Conservation (phyloP, 2,888 invertebrate species). For the Protonemura montana region DNA sequence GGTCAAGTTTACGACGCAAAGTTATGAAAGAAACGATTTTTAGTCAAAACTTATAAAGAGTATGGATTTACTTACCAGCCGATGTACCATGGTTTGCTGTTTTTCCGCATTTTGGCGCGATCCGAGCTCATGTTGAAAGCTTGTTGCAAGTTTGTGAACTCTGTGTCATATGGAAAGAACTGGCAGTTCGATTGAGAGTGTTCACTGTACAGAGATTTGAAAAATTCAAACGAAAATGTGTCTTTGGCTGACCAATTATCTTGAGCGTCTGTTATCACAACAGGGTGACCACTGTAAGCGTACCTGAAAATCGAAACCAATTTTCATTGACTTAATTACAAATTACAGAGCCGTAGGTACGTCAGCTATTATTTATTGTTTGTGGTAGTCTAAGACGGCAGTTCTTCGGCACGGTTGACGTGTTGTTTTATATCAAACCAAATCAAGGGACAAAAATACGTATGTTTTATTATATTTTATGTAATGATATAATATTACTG, state of each 20-base stretch:
- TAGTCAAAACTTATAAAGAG: no score
- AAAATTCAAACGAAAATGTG: slow-evolving; percentile 73
- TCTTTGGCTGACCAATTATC: slow-evolving; percentile 80
- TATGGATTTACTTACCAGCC: slow-evolving; percentile 66
- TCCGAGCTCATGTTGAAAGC: slow-evolving; percentile 70
- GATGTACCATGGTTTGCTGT: slow-evolving; percentile 74
- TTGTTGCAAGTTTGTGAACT: slow-evolving; percentile 78
- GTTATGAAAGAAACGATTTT: no score
- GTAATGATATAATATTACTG: no score
- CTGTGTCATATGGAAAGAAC: slow-evolving; percentile 93
- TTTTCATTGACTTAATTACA: background rate
- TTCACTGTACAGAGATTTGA: slow-evolving; percentile 71
- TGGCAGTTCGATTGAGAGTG: slow-evolving; percentile 72
- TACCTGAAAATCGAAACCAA: slow-evolving; percentile 57
- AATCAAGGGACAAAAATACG: no score
- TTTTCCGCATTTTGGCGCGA: slow-evolving; percentile 70
- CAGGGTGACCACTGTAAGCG: slow-evolving; percentile 80
- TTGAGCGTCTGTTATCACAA: slow-evolving; percentile 85
- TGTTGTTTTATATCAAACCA: no score
- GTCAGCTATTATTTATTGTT: no score
- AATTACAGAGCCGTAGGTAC: background rate
- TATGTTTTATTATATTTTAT: no score
- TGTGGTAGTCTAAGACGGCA: no score
- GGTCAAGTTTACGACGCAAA: no score
- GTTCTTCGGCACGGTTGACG: no score